Conservation (phyloP, 1,140 invertebrate species). For the Drosophila nannoptera region DNA sequence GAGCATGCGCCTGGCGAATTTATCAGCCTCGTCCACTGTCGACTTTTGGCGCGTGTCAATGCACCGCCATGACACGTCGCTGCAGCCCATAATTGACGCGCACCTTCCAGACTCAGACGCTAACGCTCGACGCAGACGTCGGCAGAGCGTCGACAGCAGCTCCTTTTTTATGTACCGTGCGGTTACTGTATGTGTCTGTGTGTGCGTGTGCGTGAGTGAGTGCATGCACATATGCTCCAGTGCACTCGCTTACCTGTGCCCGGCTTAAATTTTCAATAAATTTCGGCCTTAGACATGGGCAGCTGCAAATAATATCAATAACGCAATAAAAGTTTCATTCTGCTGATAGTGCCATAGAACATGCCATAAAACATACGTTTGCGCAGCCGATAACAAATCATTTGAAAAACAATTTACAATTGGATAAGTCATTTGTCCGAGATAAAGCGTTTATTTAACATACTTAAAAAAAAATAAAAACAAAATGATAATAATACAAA, state of each 20-base stretch:
- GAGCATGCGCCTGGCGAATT: conserved; percentile 44
- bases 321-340: conserved; percentile 1
- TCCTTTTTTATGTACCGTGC: conserved; percentile 48
- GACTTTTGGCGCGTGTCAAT: conserved; percentile 67
- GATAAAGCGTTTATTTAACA: too few species aligned
- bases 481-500: too few species aligned
- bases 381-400: too few species aligned
- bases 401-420: too few species aligned
- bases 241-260: conserved; percentile 38
- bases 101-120: conserved; percentile 47
- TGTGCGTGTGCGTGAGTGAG: too few species aligned
- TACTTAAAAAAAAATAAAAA: too few species aligned
- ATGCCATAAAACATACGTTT: too few species aligned
- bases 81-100: conserved; percentile 42
- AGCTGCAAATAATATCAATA: conserved; percentile 28
- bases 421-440: too few species aligned
- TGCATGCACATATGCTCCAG: conserved; percentile 22
- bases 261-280: conserved; percentile 11
- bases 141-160: conserved; percentile 54
- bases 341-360: neutral
- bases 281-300: conserved; percentile 28
- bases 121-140: conserved; percentile 8
- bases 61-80: conserved; percentile 50
- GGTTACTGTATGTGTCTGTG: neutral
- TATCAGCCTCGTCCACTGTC: conserved; percentile 34